Evolutionary conservation across 2,888 invertebrate genomes (phyloP).

Genomic region (Drosophila mercatorum): DNA sequence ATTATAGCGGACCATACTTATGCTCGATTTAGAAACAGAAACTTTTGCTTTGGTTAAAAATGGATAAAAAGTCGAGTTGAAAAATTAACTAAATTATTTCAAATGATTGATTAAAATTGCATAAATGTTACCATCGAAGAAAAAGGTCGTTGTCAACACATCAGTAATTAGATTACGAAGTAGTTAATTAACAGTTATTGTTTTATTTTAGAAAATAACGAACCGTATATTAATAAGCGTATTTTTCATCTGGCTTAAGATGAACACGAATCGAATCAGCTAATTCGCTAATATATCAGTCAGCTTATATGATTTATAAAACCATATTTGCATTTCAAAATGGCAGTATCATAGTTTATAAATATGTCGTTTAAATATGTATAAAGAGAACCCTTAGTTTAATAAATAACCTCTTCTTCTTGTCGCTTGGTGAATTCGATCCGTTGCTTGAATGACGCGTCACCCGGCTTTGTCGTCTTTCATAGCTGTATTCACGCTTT

Average conservation of each 20-base stretch:
- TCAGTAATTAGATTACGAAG: constrained; percentile 29
- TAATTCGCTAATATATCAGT: neutral
- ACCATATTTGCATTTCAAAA: constrained; percentile 14
- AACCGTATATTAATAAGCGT: constrained; percentile 19
- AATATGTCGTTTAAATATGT: constrained; percentile 6
- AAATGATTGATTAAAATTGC: neutral
- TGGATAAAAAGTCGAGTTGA: neutral
- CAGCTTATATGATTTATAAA: constrained; percentile 2
- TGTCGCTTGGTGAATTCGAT: constrained; percentile 65
- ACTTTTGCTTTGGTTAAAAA: neutral
- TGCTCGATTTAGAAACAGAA: neutral
- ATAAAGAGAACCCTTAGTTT: constrained; percentile 36
- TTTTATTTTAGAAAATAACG: constrained; percentile 40
- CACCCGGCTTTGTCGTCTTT: constrained; percentile 58
- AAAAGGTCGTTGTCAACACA: constrained; percentile 9
- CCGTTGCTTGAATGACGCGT: constrained; percentile 55
- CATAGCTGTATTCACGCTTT: constrained; percentile 67
- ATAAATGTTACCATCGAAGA: neutral
- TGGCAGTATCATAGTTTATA: constrained; percentile 7
- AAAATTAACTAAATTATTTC: neutral
- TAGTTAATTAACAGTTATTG: constrained; percentile 27
- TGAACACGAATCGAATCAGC: constrained; percentile 9
- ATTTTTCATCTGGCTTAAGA: constrained; percentile 14
- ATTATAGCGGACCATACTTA: neutral
- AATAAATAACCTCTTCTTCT: constrained; percentile 67